Base-by-base conservation (phyloP, 2,113 vertebrate species). In the Bubo bubo region DNA sequence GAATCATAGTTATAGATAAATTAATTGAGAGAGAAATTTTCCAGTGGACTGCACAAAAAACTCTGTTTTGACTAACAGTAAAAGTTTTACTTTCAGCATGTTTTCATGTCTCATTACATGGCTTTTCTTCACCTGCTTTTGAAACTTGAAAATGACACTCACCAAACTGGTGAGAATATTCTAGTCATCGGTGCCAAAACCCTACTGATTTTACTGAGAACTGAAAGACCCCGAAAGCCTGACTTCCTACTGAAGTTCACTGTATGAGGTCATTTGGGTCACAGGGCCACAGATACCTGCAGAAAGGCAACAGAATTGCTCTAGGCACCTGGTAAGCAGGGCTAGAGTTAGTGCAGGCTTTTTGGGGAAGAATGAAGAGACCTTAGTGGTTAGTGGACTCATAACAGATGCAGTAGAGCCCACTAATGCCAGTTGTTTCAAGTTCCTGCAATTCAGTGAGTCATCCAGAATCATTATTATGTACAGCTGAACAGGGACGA, bases 1-100 rank as follows among this genome's bases (percentile, higher is more conserved):
- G 85, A 94, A 76, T 95, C 93, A 79, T 41, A 85, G 56, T 35
- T 15, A 5, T 55, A 84, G 90, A 88, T 74, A 88, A 87, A 95
- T 82, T 90, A 89, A 59, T 47, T 47, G 66, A 82, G 86, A 85
- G 28, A 86, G 34, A 72, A 92, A 62, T 66, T 47, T 91, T 91
- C 71, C 47, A n/a, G 32, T 79, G 91, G 89, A 79, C 89, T 91
- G 15, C 21, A 66, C n/a, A 81, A 93, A 89, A 77, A 50, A 12
- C 10, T 85, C 79, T 62, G 34, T 72, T 95, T 72, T 95, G 66
- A 86, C 50, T 93, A 70, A 75, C 83, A 67, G 58, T 67, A 91
- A 53, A 56, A 89, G 32, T 86, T 92, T 53, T 88, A 23, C 49
- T 88, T 88, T 45, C n/a, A 83, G 30, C 15, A 16, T 2, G 1